phyloP scores from a whole-genome alignment of 2,888 invertebrate genomes.

The Drosophila leonis region DNA sequence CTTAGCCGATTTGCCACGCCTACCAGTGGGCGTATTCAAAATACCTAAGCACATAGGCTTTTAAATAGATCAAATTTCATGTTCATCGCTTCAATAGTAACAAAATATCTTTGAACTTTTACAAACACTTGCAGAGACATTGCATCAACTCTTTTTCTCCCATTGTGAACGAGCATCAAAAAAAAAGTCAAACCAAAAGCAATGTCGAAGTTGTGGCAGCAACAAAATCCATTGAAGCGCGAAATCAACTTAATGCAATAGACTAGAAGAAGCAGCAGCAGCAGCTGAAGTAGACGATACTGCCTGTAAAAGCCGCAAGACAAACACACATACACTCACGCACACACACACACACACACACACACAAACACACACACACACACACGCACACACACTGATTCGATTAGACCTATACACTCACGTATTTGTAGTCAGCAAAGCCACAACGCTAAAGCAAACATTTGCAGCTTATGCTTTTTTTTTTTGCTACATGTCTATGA shows the following conservation, averaged over 20 bases:
- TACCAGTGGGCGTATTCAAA: not conserved
- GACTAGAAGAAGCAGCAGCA: constrained; percentile 53
- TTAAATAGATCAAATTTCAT: not conserved
- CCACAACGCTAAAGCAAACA: constrained; percentile 66
- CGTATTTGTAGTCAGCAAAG: constrained; percentile 36
- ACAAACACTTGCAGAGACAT: not conserved
- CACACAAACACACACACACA: constrained; percentile 13
- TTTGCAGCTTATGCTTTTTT: constrained; percentile 55
- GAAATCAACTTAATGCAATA: constrained; percentile 80
- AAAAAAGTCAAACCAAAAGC: constrained; percentile 1
- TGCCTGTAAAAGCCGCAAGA: constrained; percentile 41
- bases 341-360: constrained; percentile 1
- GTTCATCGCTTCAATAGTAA: too few relatives aligned
- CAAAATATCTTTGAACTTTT: not conserved
- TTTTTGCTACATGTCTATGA: constrained; percentile 8
- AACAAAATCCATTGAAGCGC: constrained; percentile 71
- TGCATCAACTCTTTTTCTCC: not conserved
- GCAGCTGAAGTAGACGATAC: constrained; percentile 20
- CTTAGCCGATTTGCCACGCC: not conserved
- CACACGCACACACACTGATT: not conserved
- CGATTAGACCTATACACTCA: constrained; percentile 7
- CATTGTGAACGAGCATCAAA: not conserved
- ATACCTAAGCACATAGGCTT: not conserved
- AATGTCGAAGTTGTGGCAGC: constrained; percentile 62
- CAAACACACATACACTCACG: constrained; percentile 17